Evolutionary conservation across 2,113 vertebrate genomes (phyloP), one percentile per base, ranked within the genome.

Genomic region (Gymnocephalus cernua): DNA sequence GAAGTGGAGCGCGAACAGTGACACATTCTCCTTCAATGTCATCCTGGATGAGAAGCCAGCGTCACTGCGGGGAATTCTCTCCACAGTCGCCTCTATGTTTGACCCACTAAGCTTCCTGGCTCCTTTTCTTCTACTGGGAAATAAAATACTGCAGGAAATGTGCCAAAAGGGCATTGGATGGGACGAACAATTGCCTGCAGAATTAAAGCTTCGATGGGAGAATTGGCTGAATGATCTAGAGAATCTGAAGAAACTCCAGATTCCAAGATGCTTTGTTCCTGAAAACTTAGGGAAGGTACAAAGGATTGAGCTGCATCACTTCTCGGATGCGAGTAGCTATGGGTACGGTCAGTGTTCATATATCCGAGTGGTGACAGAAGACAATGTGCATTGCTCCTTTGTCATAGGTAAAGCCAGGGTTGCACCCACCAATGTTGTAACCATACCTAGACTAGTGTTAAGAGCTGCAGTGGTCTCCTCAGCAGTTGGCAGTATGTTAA

Each of bases 321-420:
- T 76, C 9, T 70, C 73, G 1, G 29, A 70, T 45, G 58, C 48
- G 1, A 78, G 65, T 8, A 53, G 21, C n/a, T 16, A 50, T 3
- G 72, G 56, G 1, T 75, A 69, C 18, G 57, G 79, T 13, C 72
- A 75, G 47, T 75, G 80, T n/a, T 62, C 72, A 4, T 75, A 76
- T 6, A 38, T 82, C 9, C 29, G 35, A 54, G 6, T 68, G 14
- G 8, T 45, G 15, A 45, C 35, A n/a, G 19, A 82, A 23, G 27
- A 50, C 0, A 47, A 51, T 10, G 65, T 83, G 0, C 56, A 71
- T 3, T 77, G 80, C 51, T 25, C 41, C 16, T n/a, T n/a, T n/a
- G n/a, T n/a, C n/a, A n/a, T n/a, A 29, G 29, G 29, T 29, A 29
- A 29, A 29, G 29, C 29, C 29, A 29, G 29, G 29, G 29, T 29